Conservation (phyloP, 2,113 vertebrate genomes). For the Budorcas taxicolor region DNA sequence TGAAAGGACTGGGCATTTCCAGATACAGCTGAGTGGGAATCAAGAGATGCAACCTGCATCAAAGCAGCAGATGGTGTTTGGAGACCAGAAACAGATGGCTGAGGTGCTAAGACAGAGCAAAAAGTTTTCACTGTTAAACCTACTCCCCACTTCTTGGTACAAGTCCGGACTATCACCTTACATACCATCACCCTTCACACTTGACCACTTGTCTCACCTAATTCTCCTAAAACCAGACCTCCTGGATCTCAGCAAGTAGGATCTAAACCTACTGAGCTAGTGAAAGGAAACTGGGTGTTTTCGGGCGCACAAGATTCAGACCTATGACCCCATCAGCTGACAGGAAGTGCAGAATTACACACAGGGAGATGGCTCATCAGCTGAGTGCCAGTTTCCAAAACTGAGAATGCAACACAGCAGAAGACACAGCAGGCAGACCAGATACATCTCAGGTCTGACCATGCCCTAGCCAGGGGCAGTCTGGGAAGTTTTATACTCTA, state of each 20-base stretch:
- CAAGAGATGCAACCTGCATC: slow-evolving; percentile 80
- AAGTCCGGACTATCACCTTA: background rate
- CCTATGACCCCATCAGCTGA: background rate
- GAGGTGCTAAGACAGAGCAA: slow-evolving; percentile 77
- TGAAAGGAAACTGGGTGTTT: background rate
- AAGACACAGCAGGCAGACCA: background rate
- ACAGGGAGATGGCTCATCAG: background rate
- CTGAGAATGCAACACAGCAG: background rate
- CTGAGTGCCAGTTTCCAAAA: background rate
- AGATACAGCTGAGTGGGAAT: slow-evolving; percentile 80
- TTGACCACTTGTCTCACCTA: background rate
- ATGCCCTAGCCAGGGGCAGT: background rate
- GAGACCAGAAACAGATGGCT: slow-evolving; percentile 73
- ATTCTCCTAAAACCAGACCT: background rate
- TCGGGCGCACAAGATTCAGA: background rate
- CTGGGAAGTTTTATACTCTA: background rate
- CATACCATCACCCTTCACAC: background rate
- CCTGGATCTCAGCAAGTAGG: background rate
- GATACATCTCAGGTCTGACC: background rate
- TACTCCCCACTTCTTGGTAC: background rate
- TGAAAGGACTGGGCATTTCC: slow-evolving; percentile 87
- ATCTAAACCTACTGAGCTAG: background rate
- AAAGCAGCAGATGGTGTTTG: slow-evolving; percentile 82
- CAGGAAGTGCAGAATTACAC: background rate
- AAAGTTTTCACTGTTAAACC: slow-evolving; percentile 28